Evolutionary conservation across 2,113 vertebrate species (phyloP).

Genomic region (Eupsittula cactorum): DNA sequence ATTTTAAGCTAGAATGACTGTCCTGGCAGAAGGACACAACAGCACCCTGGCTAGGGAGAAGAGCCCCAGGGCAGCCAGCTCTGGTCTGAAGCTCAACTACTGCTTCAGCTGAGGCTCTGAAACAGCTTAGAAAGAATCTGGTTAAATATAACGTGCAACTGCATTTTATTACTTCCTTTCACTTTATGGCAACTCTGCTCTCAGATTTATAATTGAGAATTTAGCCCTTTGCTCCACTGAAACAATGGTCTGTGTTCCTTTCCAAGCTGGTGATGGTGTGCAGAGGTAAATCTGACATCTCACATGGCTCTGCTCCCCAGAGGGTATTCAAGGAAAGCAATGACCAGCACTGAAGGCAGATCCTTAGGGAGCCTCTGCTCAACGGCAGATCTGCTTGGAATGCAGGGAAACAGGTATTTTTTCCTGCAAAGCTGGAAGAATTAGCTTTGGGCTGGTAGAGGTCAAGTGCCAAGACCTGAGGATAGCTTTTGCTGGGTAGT

Average conservation of each 20-base stretch:
- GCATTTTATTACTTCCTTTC: neutral
- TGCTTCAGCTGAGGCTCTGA: neutral
- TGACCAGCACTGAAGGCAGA: neutral
- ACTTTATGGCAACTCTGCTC: neutral
- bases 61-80: neutral
- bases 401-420: neutral
- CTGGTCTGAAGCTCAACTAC: neutral
- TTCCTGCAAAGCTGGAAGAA: neutral
- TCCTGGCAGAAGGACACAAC: neutral
- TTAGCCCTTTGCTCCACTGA: neutral
- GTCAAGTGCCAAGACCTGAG: neutral
- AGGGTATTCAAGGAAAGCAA: neutral
- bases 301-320: neutral
- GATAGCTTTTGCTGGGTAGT: neutral
- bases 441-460: neutral
- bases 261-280: neutral
- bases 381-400: neutral
- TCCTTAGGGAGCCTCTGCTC: neutral
- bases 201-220: neutral
- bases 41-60: neutral
- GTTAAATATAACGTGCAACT: neutral
- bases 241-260: neutral
- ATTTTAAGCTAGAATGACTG: neutral
- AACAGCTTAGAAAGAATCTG: neutral
- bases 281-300: neutral